Conservation (phyloP, 2,797 vertebrate genomes). For the Vultur gryphus region DNA sequence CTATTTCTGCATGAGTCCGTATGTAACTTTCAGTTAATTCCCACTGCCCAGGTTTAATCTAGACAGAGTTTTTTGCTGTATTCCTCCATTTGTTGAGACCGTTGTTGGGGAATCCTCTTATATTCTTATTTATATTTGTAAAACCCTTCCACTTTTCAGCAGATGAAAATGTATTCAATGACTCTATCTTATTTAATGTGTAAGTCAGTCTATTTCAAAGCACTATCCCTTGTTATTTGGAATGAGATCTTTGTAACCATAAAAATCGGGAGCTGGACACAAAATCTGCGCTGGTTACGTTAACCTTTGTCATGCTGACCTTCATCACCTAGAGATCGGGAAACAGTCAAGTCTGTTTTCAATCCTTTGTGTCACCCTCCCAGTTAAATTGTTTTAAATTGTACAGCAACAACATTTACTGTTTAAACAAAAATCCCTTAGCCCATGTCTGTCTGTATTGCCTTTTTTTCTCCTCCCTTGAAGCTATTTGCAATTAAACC, state of each 20-base stretch:
- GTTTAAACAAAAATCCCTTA: conserved; percentile 6
- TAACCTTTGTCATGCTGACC: not conserved
- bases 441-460: not conserved
- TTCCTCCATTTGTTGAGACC: not conserved
- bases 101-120: not conserved
- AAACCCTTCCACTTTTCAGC: not conserved
- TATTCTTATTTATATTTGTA: not conserved
- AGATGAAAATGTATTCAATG: not conserved
- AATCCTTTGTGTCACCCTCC: not conserved
- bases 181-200: not conserved
- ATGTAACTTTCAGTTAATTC: not conserved
- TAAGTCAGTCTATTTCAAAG: not conserved
- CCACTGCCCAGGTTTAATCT: not conserved
- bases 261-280: not conserved
- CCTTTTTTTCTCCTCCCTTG: not conserved
- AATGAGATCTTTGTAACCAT: not conserved
- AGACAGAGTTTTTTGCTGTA: not conserved
- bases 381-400: not conserved
- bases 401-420: not conserved
- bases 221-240: not conserved
- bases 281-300: not conserved
- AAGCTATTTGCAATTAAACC: conserved; percentile 60
- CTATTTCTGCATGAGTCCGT: not conserved
- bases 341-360: not conserved
- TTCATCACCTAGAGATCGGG: not conserved